phyloP scores from a whole-genome alignment of 2,888 invertebrate genomes.

The Tricholauxania praeusta region DNA sequence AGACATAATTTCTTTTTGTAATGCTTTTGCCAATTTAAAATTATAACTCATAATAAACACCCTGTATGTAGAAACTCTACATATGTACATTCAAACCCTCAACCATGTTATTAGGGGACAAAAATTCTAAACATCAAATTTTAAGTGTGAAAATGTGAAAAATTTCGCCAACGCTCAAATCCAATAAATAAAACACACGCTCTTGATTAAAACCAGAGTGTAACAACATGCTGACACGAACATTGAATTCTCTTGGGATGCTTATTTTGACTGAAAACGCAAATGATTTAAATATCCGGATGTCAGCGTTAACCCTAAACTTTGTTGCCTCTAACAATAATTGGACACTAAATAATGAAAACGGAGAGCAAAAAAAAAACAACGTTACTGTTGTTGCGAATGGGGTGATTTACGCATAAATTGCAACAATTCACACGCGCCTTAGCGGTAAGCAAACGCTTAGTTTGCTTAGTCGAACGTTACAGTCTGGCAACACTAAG shows the following conservation, averaged over 20 bases:
- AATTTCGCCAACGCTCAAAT: neutral
- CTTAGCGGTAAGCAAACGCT: neutral
- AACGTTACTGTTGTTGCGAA: neutral
- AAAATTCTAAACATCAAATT: neutral
- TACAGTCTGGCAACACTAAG: neutral
- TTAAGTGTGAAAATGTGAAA: conserved; percentile 12
- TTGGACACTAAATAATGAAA: conserved; percentile 15
- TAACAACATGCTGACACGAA: neutral
- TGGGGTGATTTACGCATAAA: neutral
- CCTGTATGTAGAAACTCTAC: too few species aligned
- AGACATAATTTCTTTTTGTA: too few species aligned
- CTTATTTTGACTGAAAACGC: conserved; percentile 12
- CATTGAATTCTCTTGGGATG: neutral
- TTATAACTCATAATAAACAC: too few species aligned
- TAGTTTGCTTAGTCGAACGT: neutral
- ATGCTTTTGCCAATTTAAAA: too few species aligned
- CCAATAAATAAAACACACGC: conserved; percentile 21
- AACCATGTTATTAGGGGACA: neutral
- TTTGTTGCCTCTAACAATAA: conserved; percentile 6
- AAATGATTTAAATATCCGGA: neutral
- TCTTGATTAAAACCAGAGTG: neutral
- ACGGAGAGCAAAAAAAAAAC: neutral
- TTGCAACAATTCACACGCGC: conserved; percentile 24
- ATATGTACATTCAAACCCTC: neutral
- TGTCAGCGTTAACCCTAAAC: conserved; percentile 20